Evolutionary conservation across 2,797 vertebrate genomes (phyloP).

Genomic region (Sparus aurata): DNA sequence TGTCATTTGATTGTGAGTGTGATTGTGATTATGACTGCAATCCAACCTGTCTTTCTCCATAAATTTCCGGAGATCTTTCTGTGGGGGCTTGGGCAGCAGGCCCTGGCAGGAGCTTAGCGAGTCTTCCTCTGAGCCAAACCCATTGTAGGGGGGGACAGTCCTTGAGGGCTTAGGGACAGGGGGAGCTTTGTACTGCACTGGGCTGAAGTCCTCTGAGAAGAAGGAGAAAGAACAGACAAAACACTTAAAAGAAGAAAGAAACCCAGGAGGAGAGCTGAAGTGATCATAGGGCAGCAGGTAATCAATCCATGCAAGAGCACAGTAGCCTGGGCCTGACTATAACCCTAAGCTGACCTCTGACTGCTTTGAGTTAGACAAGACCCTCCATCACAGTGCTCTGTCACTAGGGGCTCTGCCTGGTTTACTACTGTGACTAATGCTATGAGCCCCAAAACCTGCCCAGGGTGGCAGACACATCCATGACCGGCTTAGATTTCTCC

Average conservation of each 20-base stretch:
- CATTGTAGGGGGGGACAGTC: constrained; percentile 90
- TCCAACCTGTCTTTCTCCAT: constrained; percentile 92
- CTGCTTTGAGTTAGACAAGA: constrained; percentile 56
- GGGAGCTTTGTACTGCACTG: constrained; percentile 85
- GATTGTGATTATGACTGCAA: constrained; percentile 5
- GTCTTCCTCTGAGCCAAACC: constrained; percentile 96
- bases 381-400: constrained; percentile 70
- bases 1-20: constrained; percentile 35
- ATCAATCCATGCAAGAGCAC: constrained; percentile 60
- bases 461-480: constrained; percentile 51
- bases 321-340: constrained; percentile 23
- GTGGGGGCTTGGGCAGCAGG: constrained; percentile 84
- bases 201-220: constrained; percentile 88
- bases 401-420: constrained; percentile 42
- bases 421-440: constrained; percentile 76
- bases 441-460: constrained; percentile 55
- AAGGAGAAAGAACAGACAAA: constrained; percentile 43
- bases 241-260: constrained; percentile 51
- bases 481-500: constrained; percentile 66
- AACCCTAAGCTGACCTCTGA: constrained; percentile 60
- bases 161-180: constrained; percentile 78
- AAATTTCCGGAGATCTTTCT: constrained; percentile 88
- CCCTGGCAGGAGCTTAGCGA: constrained; percentile 89
- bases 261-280: constrained; percentile 36
- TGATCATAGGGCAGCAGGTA: constrained; percentile 57